These are phyloP conservation scores for Serranus cabrilla DNA, from an alignment of 2,797 vertebrate genomes.

Conservation along the genomic window DNA sequence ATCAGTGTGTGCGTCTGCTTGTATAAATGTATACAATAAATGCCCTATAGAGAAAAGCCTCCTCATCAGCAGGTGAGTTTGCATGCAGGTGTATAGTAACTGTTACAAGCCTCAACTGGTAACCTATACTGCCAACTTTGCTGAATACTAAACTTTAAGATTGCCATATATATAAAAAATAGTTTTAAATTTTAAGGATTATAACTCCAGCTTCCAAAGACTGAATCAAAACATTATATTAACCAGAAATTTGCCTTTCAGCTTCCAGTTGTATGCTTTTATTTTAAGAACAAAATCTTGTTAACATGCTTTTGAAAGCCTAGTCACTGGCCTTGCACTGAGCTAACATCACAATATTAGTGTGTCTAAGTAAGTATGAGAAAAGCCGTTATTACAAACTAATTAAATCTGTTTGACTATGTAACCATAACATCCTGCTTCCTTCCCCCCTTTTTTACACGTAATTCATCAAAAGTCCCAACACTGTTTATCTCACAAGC, in stretches of 20 bases:
- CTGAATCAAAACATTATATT: slow-evolving; percentile 7
- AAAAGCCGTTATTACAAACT: neutral
- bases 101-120: slow-evolving; percentile 43
- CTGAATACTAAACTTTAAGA: slow-evolving; percentile 28
- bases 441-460: neutral
- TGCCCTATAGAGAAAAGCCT: slow-evolving; percentile 25
- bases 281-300: neutral
- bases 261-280: slow-evolving; percentile 14
- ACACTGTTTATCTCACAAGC: neutral
- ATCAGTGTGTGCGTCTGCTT: slow-evolving; percentile 27
- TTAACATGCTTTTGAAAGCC: neutral
- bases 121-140: slow-evolving; percentile 41
- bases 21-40: slow-evolving; percentile 48
- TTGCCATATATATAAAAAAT: slow-evolving; percentile 23
- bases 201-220: slow-evolving; percentile 11
- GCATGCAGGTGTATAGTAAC: slow-evolving; percentile 47
- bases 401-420: neutral
- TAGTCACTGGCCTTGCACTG: neutral
- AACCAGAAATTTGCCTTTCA: slow-evolving; percentile 32
- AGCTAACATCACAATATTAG: neutral
- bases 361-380: neutral
- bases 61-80: slow-evolving; percentile 16
- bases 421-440: neutral
- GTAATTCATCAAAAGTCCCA: neutral
- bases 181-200: slow-evolving; percentile 10